These are phyloP conservation scores for Halictus rubicundus DNA, from an alignment of 1,140 invertebrate species.

Conservation along the genomic window DNA sequence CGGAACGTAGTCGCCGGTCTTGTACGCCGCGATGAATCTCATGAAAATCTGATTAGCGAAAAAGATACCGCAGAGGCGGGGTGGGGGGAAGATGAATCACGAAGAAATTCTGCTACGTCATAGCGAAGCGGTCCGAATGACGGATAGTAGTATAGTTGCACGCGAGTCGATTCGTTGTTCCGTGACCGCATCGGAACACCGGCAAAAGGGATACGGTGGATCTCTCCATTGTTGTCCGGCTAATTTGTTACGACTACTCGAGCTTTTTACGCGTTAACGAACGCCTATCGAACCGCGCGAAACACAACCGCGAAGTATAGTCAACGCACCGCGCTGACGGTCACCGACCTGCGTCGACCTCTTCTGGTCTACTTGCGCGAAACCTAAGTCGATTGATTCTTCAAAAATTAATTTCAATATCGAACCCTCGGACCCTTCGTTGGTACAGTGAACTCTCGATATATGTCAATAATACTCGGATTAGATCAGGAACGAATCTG, in stretches of 20 bases:
- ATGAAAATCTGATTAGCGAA: conserved; percentile 21
- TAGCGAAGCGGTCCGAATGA: neutral
- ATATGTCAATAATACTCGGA: too few species aligned
- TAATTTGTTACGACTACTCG: conserved; percentile 44
- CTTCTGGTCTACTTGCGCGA: conserved; percentile 32
- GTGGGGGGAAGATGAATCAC: conserved; percentile 14
- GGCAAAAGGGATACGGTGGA: neutral
- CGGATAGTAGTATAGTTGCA: conserved; percentile 1
- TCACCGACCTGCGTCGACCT: conserved; percentile 59
- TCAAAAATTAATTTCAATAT: too few species aligned
- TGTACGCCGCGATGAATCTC: conserved; percentile 5
- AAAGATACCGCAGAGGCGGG: neutral
- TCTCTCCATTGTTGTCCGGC: conserved; percentile 9
- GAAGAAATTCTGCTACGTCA: conserved; percentile 14
- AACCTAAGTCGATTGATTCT: conserved; percentile 33
- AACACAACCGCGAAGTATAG: neutral
- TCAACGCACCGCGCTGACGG: conserved; percentile 28
- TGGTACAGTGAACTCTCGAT: too few species aligned
- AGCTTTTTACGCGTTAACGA: conserved; percentile 32
- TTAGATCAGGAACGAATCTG: neutral
- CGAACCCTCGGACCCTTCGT: too few species aligned
- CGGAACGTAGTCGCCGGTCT: neutral
- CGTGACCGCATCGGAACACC: neutral
- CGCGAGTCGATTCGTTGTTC: neutral
- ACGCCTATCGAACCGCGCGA: neutral